phyloP scores from a whole-genome alignment of 2,888 invertebrate species.

The Cylloceria caligata region DNA sequence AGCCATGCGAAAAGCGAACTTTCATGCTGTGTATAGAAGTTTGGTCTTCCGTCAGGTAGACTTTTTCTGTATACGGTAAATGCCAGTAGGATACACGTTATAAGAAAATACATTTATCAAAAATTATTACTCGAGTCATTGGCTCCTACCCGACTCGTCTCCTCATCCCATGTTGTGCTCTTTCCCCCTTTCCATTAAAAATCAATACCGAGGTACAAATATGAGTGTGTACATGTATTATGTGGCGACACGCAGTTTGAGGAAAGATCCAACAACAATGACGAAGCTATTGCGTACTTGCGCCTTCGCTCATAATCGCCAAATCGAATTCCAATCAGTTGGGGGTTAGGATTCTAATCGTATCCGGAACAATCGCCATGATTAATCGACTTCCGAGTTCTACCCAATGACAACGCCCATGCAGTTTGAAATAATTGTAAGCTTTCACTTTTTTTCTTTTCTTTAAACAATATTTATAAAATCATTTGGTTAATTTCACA shows the following conservation, averaged over 20 bases:
- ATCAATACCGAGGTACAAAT: slow-evolving; percentile 51
- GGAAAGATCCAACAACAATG: slow-evolving; percentile 35
- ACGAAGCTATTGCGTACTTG: not conserved
- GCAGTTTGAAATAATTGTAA: not conserved
- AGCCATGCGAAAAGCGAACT: not conserved
- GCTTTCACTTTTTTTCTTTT: not conserved
- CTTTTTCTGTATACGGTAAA: not conserved
- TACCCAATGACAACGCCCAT: not conserved
- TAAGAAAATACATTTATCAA: slow-evolving; percentile 61
- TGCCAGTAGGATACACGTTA: not conserved
- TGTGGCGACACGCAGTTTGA: not conserved
- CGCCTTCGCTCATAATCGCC: slow-evolving; percentile 40
- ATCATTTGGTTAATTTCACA: not conserved
- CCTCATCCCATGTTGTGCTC: slow-evolving; percentile 18
- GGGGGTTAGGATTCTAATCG: slow-evolving; percentile 9
- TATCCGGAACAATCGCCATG: slow-evolving; percentile 18
- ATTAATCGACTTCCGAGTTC: slow-evolving; percentile 38
- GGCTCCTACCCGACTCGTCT: slow-evolving; percentile 32
- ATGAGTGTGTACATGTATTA: slow-evolving; percentile 21
- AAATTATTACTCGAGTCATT: slow-evolving; percentile 60
- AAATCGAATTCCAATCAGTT: slow-evolving; percentile 41
- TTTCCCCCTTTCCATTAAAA: slow-evolving; percentile 48
- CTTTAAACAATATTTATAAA: not conserved
- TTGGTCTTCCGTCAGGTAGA: slow-evolving; percentile 33
- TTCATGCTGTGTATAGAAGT: slow-evolving; percentile 1